Evolutionary conservation across 2,888 invertebrate species (phyloP), one percentile per base, ranked within the genome.

Genomic region (Piscicola geometra): DNA sequence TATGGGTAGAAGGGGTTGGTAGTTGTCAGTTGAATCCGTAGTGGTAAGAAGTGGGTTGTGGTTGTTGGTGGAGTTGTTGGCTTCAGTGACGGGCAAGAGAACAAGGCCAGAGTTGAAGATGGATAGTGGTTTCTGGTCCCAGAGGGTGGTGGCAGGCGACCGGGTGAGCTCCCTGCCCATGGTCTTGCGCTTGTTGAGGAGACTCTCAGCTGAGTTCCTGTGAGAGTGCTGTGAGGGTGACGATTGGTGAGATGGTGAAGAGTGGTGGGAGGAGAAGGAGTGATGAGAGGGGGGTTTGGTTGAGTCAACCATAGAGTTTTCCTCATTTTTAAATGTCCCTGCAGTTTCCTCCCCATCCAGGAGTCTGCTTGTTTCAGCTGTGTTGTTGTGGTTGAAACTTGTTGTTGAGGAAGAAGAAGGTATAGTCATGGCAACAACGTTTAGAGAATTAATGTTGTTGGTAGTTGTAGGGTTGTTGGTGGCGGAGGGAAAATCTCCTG

Each of bases 61-160:
- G 36, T 15, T 28, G 35, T 30, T 25, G 36, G 64, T 18, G 1
- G 73, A 28, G n/a, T 25, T 1, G 3, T 32, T 36, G 50, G 56
- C 32, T 25, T 73, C 73, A 0, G 35, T 30, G n/a, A 33, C 64
- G 0, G 73, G 73, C 1, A 73, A n/a, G 18, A 73, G 33, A 30
- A 52, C 32, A 12, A 52, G 71, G 52, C 30, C 60, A 2, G 30
- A 25, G 28, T 60, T 60, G 9, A 64, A 35, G 21, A 25, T n/a
- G 2, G 73, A 25, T 21, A 36, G 33, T 35, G 81, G 81, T 32
- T 81, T 80, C 70, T 81, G 81, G 73, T 83, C 83, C 82, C 83
- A 83, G 52, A 84, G 77, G 0, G 83, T 82, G 28, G 83, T 82
- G 5, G 83, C 83, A 9, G 84, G 84, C 0, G 84, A 83, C 77